These are phyloP conservation scores for Antechinus stuartii DNA, from an alignment of 2,113 vertebrate genomes.

Conservation along the genomic window DNA sequence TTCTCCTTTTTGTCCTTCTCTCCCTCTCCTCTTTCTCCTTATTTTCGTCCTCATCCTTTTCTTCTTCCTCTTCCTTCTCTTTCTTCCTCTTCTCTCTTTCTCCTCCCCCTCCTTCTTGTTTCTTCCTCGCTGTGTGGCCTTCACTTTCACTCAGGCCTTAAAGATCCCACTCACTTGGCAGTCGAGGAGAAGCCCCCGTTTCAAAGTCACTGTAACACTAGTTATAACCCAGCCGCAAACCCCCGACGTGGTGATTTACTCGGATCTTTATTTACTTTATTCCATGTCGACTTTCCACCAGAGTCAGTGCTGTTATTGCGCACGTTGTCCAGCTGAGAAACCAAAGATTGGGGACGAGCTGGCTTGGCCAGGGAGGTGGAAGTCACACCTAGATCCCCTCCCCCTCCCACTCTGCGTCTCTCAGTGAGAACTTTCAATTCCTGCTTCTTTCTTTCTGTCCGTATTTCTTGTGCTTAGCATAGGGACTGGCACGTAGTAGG, in stretches of 20 bases:
- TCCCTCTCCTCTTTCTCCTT: background rate
- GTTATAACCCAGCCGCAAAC: background rate
- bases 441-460: background rate
- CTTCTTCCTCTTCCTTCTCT: background rate
- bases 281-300: background rate
- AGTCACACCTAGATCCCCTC: background rate
- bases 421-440: background rate
- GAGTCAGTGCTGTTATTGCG: background rate
- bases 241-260: background rate
- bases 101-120: background rate
- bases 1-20: too few species aligned
- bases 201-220: background rate
- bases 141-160: background rate
- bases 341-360: background rate
- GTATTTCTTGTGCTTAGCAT: background rate
- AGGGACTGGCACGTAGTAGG: background rate
- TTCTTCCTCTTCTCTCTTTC: too few species aligned
- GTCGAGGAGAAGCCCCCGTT: background rate
- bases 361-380: background rate
- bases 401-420: background rate
- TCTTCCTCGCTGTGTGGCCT: background rate
- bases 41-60: background rate
- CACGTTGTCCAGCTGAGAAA: background rate
- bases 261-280: background rate
- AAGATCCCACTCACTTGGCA: background rate